These are phyloP conservation scores for Meteorus cinctellus DNA, from an alignment of 2,888 invertebrate species.

Conservation along the genomic window DNA sequence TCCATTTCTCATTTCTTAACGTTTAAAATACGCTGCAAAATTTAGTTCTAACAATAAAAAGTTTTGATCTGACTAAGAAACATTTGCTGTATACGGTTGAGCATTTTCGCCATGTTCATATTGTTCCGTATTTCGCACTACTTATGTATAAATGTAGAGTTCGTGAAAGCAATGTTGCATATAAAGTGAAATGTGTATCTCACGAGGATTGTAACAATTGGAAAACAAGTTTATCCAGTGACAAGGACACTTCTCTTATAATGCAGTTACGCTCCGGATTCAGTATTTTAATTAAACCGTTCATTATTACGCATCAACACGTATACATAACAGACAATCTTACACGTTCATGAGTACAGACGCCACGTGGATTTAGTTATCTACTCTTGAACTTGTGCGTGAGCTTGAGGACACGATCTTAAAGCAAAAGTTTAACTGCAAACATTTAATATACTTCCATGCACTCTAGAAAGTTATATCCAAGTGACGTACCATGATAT, in stretches of 20 bases:
- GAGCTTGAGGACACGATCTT: too few relatives aligned
- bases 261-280: background rate
- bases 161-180: background rate
- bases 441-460: too few relatives aligned
- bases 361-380: background rate
- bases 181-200: background rate
- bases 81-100: background rate
- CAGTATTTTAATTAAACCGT: conserved; percentile 16
- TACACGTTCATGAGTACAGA: background rate
- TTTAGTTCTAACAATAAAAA: background rate
- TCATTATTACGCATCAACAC: conserved; percentile 21
- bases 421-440: too few relatives aligned
- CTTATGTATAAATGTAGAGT: background rate
- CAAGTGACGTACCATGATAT: background rate
- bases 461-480: background rate
- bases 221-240: conserved; percentile 12
- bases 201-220: background rate
- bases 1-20: background rate
- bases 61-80: background rate
- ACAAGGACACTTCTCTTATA: background rate
- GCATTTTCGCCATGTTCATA: background rate
- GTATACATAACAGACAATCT: background rate
- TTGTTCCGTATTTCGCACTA: background rate
- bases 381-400: conserved; percentile 12
- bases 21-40: too few relatives aligned